These are phyloP conservation scores for Gymnothorax reevesii DNA, from an alignment of 2,797 vertebrate species.

Conservation along the genomic window DNA sequence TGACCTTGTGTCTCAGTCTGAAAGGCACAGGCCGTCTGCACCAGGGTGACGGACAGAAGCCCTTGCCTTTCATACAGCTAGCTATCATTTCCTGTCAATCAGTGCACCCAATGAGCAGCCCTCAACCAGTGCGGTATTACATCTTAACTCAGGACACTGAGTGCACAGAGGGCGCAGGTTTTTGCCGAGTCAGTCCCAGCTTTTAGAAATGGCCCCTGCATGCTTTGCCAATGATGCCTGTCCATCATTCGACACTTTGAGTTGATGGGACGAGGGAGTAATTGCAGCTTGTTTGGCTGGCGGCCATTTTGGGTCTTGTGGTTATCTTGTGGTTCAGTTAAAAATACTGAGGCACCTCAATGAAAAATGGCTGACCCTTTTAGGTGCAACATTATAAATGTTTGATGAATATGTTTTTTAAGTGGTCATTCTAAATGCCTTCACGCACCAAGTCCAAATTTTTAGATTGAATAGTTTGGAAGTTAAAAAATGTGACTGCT, in stretches of 20 bases:
- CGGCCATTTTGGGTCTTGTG: no score
- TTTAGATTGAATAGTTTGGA: no score
- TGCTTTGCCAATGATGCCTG: no score
- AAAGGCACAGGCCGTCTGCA: not conserved
- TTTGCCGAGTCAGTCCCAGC: not conserved
- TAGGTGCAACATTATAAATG: no score
- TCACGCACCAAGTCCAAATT: no score
- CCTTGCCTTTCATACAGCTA: not conserved
- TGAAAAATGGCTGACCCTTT: not conserved
- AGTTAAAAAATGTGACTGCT: no score
- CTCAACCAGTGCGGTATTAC: not conserved
- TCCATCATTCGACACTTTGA: no score
- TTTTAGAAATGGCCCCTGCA: no score
- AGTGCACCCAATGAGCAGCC: not conserved
- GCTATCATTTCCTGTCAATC: not conserved
- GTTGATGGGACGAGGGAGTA: no score
- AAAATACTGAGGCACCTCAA: not conserved
- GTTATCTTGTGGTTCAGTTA: not conserved
- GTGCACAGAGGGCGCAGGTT: not conserved
- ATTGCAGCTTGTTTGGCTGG: no score
- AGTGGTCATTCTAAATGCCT: no score
- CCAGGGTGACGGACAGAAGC: not conserved
- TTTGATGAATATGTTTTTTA: no score
- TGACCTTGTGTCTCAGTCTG: not conserved
- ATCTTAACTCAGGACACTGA: not conserved